Base-by-base conservation (phyloP, 2,888 invertebrate species). In the Euphydryas editha region DNA sequence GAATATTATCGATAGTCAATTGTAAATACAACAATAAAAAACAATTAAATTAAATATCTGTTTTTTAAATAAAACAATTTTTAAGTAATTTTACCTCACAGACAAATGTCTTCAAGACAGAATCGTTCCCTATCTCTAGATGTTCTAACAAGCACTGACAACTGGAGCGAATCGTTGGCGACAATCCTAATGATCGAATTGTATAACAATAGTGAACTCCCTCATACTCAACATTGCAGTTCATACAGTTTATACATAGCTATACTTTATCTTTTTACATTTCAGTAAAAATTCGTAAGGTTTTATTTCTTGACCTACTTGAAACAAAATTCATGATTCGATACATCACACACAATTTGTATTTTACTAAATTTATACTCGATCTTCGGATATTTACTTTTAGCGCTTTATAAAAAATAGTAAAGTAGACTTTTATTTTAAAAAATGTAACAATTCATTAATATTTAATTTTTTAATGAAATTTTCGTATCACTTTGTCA, bases 131-230 rank as follows among this genome's bases (percentile, higher is more conserved):
- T 46, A 65, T 59, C 47, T 56, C 55, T 59, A 17, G 65, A 57
- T 57, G 60, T 65, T 65, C 65, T 61, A 65, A 65, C 65, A 65
- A 65, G 61, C 60, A 24, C 21, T 42, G 57, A 57, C 65, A 61
- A 65, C 39, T 56, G 56, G 57, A 56, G 47, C 60, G 42, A 49
- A 61, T 30, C 60, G 61, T 57, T 65, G 57, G 60, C 65, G 65
- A 65, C 57, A 65, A 61, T 61, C 60, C 60, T 65, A 65, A 65
- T 65, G 60, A 61, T 61, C 56, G 65, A 60, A 61, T 61, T 65
- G 56, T 65, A 57, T 60, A 57, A 61, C 56, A 61, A 61, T 61
- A 49, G 65, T 61, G 60, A 42, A 65, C 55, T 24, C 21, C 24
- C 65, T 65, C 60, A 37, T 47, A 46, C 55, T 55, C 36, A 59